These are phyloP conservation scores for Petrocephalus zakoni DNA, from an alignment of 2,113 vertebrate species.

Conservation along the genomic window DNA sequence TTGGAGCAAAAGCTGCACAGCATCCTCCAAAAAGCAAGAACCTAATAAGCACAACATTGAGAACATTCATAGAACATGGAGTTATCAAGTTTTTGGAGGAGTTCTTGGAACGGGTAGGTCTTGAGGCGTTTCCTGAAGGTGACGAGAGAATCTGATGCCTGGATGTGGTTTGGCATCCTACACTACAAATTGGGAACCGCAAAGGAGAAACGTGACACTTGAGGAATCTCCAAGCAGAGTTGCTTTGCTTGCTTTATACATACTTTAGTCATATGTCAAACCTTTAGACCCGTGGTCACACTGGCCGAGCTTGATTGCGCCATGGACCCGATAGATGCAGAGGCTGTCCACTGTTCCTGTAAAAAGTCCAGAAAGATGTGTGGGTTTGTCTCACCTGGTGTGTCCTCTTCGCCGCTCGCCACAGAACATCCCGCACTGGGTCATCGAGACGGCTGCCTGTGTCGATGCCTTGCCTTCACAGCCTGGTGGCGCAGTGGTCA, in stretches of 20 bases:
- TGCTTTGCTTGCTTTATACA: neutral
- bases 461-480: neutral
- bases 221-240: neutral
- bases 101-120: neutral
- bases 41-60: neutral
- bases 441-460: neutral
- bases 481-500: no score
- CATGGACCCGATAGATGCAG: neutral
- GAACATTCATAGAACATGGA: neutral
- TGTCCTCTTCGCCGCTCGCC: neutral
- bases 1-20: neutral
- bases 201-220: neutral
- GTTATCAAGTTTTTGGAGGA: neutral
- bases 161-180: neutral
- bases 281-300: neutral
- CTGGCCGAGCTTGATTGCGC: neutral
- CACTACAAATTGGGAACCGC: neutral
- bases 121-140: neutral
- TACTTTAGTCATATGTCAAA: neutral
- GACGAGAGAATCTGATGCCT: neutral
- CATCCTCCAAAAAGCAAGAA: neutral
- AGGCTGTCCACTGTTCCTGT: neutral
- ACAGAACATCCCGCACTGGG: neutral
- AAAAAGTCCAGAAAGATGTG: neutral
- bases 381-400: neutral